A percentile compares a stretch with the other conserved stretches of the same genome.
phyloP scores from a whole-genome alignment of 2,113 vertebrate genomes.

The Gnathonemus longibarbis region DNA sequence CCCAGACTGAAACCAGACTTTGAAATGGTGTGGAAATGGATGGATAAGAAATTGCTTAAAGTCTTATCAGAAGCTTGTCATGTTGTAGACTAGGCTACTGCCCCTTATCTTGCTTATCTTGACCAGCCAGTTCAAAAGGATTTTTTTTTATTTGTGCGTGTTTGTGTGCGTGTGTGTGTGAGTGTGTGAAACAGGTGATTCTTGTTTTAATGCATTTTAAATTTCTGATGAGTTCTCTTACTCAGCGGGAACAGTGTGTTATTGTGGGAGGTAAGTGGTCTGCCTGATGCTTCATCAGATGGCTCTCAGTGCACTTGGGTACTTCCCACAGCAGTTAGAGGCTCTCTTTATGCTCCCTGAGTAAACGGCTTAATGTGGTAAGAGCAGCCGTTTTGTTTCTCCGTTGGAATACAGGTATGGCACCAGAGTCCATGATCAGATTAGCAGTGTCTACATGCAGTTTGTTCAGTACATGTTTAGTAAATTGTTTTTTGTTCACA shows the following conservation, averaged over 20 bases:
- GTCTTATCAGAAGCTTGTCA: background rate
- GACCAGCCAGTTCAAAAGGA: background rate
- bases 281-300: background rate
- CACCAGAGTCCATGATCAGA: background rate
- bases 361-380: background rate
- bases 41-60: background rate
- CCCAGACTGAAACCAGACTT: background rate
- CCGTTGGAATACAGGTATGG: background rate
- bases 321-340: background rate
- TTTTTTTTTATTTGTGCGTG: background rate
- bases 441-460: background rate
- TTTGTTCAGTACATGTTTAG: background rate
- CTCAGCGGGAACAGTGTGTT: background rate
- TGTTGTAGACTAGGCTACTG: background rate
- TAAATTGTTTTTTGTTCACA: background rate
- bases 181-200: background rate
- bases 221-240: background rate
- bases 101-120: background rate
- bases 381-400: background rate
- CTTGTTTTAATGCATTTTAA: constrained; percentile 2
- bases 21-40: background rate
- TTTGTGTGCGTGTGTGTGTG: no score
- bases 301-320: background rate
- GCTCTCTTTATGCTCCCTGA: background rate
- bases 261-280: constrained; percentile 8